Evolutionary conservation across 2,113 vertebrate genomes (phyloP).

Genomic region (Megaceryle torquata): DNA sequence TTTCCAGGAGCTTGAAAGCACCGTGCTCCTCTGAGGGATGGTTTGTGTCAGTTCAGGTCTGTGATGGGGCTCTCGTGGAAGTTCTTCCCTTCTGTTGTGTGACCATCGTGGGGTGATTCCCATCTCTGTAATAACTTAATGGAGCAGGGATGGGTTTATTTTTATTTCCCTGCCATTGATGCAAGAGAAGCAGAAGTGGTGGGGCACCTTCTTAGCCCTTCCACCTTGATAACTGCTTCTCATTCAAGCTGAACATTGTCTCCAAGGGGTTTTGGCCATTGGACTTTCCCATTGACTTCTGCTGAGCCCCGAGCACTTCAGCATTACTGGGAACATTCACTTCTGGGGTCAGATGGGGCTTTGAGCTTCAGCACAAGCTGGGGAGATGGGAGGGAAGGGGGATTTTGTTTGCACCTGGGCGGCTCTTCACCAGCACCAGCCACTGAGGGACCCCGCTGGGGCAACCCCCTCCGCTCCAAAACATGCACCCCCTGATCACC

Average conservation of each 20-base stretch:
- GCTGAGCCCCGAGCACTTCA: not conserved
- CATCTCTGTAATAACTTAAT: not conserved
- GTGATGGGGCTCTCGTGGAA: not conserved
- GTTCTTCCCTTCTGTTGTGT: not conserved
- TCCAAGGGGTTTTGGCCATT: not conserved
- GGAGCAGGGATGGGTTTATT: not conserved
- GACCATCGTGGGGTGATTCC: not conserved
- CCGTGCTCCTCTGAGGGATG: not conserved
- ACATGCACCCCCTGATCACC: no score
- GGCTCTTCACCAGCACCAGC: not conserved
- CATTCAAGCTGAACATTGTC: not conserved
- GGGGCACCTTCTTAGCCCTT: not conserved
- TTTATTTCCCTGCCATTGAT: not conserved
- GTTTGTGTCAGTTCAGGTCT: not conserved
- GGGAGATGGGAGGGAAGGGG: not conserved
- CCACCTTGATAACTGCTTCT: not conserved
- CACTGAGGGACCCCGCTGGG: no score
- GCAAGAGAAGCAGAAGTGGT: not conserved
- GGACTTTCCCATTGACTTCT: not conserved
- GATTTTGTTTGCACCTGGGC: not conserved
- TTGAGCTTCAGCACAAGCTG: not conserved
- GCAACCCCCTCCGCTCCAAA: not conserved
- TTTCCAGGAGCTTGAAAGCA: not conserved
- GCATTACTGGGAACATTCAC: fast-evolving
- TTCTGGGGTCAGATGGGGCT: not conserved